phyloP scores from a whole-genome alignment of 2,797 vertebrate species.

The Malurus leucopterus region DNA sequence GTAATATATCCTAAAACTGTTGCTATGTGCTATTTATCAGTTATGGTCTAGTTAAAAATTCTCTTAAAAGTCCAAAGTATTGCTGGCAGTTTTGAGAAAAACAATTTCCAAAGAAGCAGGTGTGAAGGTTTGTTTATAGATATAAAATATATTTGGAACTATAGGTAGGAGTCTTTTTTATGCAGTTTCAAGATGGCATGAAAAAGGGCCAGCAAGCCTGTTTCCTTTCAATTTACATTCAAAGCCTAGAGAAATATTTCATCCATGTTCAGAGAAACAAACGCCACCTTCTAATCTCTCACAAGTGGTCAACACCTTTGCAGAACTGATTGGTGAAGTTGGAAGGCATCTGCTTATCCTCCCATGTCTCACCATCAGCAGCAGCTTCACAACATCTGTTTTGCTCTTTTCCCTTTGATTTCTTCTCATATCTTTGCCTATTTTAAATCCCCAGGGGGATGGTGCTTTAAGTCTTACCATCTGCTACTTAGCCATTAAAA shows the following conservation, averaged over 20 bases:
- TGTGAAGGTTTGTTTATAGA: not conserved
- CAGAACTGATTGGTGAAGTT: not conserved
- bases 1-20: not conserved
- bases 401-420: slow-evolving; percentile 3
- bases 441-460: not conserved
- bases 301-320: not conserved
- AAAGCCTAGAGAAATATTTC: slow-evolving; percentile 32
- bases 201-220: not conserved
- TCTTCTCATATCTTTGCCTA: not conserved
- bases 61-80: not conserved
- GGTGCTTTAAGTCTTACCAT: slow-evolving; percentile 21
- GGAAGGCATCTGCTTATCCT: not conserved
- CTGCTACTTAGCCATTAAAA: slow-evolving; percentile 16
- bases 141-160: not conserved
- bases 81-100: not conserved
- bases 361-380: not conserved
- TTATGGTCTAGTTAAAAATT: not conserved
- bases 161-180: not conserved
- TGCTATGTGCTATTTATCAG: not conserved
- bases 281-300: not conserved
- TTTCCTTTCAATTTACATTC: slow-evolving; percentile 36
- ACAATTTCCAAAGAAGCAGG: not conserved
- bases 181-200: not conserved
- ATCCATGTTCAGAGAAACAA: slow-evolving; percentile 36
- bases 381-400: slow-evolving; percentile 36